Evolutionary conservation across 2,797 vertebrate genomes (phyloP).

Genomic region (Melanogrammus aeglefinus): DNA sequence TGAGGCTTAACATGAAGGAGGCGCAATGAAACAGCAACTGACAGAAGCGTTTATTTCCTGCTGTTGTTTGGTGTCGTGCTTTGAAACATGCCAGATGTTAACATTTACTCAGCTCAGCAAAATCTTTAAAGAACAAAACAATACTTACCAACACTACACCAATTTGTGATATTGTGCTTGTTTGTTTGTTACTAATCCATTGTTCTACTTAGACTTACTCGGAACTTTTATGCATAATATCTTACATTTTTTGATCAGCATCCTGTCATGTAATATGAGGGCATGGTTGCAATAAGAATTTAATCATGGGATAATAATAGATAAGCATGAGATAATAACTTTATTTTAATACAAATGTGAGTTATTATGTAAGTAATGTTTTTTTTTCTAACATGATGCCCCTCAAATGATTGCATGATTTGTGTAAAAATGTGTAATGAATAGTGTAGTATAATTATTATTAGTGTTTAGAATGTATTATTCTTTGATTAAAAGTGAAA

Average conservation of each 20-base stretch:
- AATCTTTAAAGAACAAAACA: background rate
- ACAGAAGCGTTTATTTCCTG: background rate
- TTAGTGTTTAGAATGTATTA: background rate
- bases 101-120: background rate
- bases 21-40: conserved; percentile 20
- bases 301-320: too few relatives aligned
- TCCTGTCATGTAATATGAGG: background rate
- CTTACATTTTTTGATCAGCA: too few relatives aligned
- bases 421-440: background rate
- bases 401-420: background rate
- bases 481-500: background rate
- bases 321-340: too few relatives aligned
- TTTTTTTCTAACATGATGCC: background rate
- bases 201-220: background rate
- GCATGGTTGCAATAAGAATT: background rate
- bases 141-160: background rate
- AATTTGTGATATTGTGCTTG: background rate
- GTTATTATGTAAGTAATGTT: background rate
- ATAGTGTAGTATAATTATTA: background rate
- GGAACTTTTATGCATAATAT: background rate
- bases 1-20: conserved; percentile 27
- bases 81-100: background rate
- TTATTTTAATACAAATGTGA: too few relatives aligned
- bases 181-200: background rate
- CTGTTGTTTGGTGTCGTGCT: background rate